Evolutionary conservation across 2,797 vertebrate genomes (phyloP).

Genomic region (Chelon labrosus): DNA sequence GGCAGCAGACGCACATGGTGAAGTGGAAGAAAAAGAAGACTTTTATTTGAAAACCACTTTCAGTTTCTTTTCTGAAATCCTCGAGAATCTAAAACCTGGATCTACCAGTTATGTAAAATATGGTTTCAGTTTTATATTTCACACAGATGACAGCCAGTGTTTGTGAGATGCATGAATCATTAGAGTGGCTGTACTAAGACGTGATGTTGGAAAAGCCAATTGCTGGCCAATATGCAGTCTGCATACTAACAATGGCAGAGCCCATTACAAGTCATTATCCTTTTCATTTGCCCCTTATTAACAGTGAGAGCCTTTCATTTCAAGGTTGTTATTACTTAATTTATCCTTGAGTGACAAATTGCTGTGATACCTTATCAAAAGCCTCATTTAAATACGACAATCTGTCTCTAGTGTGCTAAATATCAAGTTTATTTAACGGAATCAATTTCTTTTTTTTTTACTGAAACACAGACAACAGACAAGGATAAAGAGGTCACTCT

Average conservation of each 20-base stretch:
- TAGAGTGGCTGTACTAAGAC: slow-evolving; percentile 4
- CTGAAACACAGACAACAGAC: slow-evolving; percentile 10
- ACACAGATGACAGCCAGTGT: slow-evolving; percentile 8
- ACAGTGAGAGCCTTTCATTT: slow-evolving; percentile 74
- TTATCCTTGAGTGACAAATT: slow-evolving; percentile 36
- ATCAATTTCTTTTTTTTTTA: neutral
- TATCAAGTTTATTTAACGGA: slow-evolving; percentile 5
- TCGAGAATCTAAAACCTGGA: neutral
- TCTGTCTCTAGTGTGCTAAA: neutral
- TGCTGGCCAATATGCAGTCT: slow-evolving; percentile 17
- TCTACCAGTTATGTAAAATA: neutral
- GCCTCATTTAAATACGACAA: slow-evolving; percentile 18
- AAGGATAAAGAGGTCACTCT: slow-evolving; percentile 10
- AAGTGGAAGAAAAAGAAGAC: neutral
- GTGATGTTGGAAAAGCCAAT: slow-evolving; percentile 44
- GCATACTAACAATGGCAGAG: slow-evolving; percentile 61
- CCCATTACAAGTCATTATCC: slow-evolving; percentile 67
- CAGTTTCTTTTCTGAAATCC: neutral
- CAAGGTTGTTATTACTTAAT: slow-evolving; percentile 71
- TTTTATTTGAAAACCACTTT: slow-evolving; percentile 4
- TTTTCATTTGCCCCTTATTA: slow-evolving; percentile 63
- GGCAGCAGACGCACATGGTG: slow-evolving; percentile 47
- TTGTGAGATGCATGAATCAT: neutral
- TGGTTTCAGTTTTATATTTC: slow-evolving; percentile 5
- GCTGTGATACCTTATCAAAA: slow-evolving; percentile 44